Base-by-base conservation (phyloP, 2,888 invertebrate genomes). In the Helicoverpa assulta region DNA sequence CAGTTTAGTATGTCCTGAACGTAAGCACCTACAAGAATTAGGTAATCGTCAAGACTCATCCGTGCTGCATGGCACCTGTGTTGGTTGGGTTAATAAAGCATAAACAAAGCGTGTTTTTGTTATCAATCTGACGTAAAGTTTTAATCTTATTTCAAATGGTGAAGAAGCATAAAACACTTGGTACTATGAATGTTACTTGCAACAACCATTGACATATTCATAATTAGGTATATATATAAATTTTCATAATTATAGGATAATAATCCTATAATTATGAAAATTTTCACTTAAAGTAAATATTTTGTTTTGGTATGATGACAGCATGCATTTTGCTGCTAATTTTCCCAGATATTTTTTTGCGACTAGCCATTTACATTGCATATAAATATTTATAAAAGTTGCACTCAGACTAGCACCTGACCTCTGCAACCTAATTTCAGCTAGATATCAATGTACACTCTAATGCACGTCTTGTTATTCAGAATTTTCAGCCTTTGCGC, bases 391-490 rank as follows among this genome's bases (percentile, higher is more conserved):
- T 43, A 55, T 50, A 55, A 65, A 72, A 55, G 14, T 55, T 26
- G 18, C 10, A 43, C 33, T 51, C 54, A 67, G 37, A 50, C 52
- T 55, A 33, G 47, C 21, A 57, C 19, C 52, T 73, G 67, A 73
- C 60, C 60, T 53, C 60, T 55, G 66, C 58, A 73, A 67, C 60
- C 73, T 40, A 60, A 61, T 73, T 73, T 60, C 40, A 21, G 47
- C 67, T 52, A 21, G 10, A 61, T 57, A 73, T 67, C 37, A 47
- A 73, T 50, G 56, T 60, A 37, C 43, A 47, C 14, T 50, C 26
- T 50, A n/a, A n/a, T 29, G 26, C 26, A 40, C 33, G 52, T 52
- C 56, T 66, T 67, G 47, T 56, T 0, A 56, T 53, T 52, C 56
- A 56, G 60, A 47, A 3, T 26, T 14, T 55, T 21, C 12, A 6